Base-by-base conservation (phyloP, 2,888 invertebrate species). In the Chrysolina americana region DNA sequence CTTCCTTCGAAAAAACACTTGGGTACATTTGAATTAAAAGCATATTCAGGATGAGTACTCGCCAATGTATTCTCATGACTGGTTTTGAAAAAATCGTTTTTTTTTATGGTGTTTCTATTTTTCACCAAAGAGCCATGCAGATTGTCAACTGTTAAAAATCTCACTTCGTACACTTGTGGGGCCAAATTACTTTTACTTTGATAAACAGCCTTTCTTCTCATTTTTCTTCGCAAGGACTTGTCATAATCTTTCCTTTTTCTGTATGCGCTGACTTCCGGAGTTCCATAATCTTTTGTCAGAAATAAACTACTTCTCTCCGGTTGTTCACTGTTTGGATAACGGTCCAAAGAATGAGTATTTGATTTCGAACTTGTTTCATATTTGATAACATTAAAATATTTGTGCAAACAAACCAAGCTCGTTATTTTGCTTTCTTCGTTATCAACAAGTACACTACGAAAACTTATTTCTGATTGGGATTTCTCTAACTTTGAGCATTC, bases 181-280 rank as follows among this genome's bases (percentile, higher is more conserved):
- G 76, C 74, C 23, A 79, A 64, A 63, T 66, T 65, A 50, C 68
- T 70, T 28, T 74, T 69, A 11, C 64, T 47, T 17, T 71, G 71
- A 19, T 19, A n/a, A 65, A 76, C 77, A 41, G 48, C 23, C 68
- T 78, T 80, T 59, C 76, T 77, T 64, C 77, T 79, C 76, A 79
- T 76, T 50, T 81, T 82, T 36, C 74, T 77, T 13, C 83, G 71
- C 13, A 82, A 77, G 2, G 23, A 47, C 41, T 82, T 80, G 65
- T 81, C 79, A 66, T 83, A 84, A 4, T 78, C 68, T 73, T 83
- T 83, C 53, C 84, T 70, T 71, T 76, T 81, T 41, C 83, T 79
- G 53, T 81, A 83, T 1, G 82, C 66, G 69, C 79, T 82, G 8
- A 81, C 23, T 13, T 80, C 78, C 6, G 74, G 47, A 5, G 74